These are phyloP conservation scores for Calameuta idolon DNA, from an alignment of 2,888 invertebrate genomes.

Conservation along the genomic window DNA sequence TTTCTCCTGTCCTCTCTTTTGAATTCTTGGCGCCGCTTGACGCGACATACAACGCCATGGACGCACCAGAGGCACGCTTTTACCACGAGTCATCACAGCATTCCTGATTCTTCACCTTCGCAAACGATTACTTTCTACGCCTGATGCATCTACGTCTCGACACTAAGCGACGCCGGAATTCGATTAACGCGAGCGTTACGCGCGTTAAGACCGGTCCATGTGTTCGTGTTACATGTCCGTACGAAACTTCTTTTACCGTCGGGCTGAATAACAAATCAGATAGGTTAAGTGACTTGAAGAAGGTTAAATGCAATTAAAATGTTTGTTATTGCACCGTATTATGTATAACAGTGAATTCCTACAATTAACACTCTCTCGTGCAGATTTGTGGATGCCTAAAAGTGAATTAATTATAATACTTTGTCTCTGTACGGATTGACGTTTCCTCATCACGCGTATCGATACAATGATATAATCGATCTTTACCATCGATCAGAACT, in stretches of 20 bases:
- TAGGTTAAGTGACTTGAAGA: not conserved
- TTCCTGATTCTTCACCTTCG: conserved; percentile 5
- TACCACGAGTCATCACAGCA: conserved; percentile 1
- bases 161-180: conserved; percentile 9
- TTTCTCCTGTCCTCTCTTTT: not conserved
- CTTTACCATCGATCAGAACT: not conserved
- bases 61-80: not conserved
- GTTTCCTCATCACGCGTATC: not conserved
- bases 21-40: not conserved
- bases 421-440: not conserved
- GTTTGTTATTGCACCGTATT: not conserved
- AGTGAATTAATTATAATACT: not conserved
- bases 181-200: conserved; percentile 1
- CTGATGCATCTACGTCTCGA: not conserved
- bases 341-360: not conserved
- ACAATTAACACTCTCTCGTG: not conserved
- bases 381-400: not conserved
- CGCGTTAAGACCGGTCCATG: not conserved
- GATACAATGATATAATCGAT: not conserved
- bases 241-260: not conserved
- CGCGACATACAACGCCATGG: not conserved
- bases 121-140: conserved; percentile 11
- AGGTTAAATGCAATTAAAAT: not conserved
- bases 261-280: not conserved
- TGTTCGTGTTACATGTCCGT: not conserved